Conservation (phyloP, 2,888 invertebrate species). For the Acleris emargana region DNA sequence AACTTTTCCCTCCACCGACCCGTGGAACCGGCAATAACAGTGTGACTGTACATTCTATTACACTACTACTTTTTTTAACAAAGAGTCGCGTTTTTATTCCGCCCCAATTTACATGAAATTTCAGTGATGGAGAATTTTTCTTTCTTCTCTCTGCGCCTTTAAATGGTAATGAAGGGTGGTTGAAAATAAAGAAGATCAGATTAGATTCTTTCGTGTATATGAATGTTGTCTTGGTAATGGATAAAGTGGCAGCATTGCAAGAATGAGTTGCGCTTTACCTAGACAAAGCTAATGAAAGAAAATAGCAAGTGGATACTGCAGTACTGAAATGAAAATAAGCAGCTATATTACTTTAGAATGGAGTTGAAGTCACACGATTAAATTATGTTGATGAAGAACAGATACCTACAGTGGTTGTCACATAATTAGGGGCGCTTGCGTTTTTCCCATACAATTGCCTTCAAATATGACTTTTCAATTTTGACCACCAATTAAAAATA, state of each 20-base stretch:
- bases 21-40: conserved; percentile 55
- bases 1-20: conserved; percentile 48
- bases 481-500: too few species aligned
- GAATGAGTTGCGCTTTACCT: background rate
- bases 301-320: conserved; percentile 4
- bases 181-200: conserved; percentile 68
- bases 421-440: too few species aligned
- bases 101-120: conserved; percentile 77
- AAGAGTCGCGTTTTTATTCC: conserved; percentile 55
- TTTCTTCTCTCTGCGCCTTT: conserved; percentile 64
- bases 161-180: conserved; percentile 75
- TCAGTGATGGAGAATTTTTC: conserved; percentile 68
- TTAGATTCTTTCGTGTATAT: conserved; percentile 60
- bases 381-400: conserved; percentile 1
- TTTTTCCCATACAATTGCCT: too few species aligned
- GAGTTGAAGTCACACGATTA: background rate
- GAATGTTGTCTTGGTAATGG: conserved; percentile 42
- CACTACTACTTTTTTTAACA: conserved; percentile 61
- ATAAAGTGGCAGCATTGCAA: background rate
- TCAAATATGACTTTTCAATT: too few species aligned
- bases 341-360: background rate
- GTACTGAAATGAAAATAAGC: conserved; percentile 1
- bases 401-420: too few species aligned
- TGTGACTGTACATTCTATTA: conserved; percentile 41
- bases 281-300: conserved; percentile 4